Evolutionary conservation across 2,113 vertebrate genomes (phyloP), one percentile per base, ranked within the genome.

Genomic region (Opisthocomus hoazin): DNA sequence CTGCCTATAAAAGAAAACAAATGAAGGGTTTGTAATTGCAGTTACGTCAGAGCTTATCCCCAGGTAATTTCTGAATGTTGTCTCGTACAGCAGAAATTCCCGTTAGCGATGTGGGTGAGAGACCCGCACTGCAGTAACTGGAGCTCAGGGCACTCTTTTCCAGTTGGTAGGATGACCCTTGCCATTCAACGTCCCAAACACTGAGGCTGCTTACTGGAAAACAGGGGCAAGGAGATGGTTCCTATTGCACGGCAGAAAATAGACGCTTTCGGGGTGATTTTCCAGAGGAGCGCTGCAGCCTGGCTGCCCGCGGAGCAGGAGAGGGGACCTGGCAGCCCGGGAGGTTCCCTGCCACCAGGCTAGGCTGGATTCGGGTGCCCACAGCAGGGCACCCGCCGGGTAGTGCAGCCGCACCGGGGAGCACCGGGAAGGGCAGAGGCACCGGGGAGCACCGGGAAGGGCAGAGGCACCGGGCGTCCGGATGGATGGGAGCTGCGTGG

Each of bases 401-500:
- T 43, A 26, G 64, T 11, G 8, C 2, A 23, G 36, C 69, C 32
- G 32, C 9, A 6, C 3, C 7, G 36, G 66, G n/a, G 73, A 75
- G 11, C 10, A 7, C 8, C 64, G 5, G 34, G 1, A 14, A 15
- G 20, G 19, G 36, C 37, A 48, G 48, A 10, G 13, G 21, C n/a
- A 10, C 45, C 10, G 30, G 24, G 54, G 73, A 75, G 11, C 10
- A 7, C 8, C 64, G 5, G 34, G 1, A 14, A 15, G 20, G 19
- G 36, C 37, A 48, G 48, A 10, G 13, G 21, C n/a, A 10, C 45
- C 10, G 30, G 24, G 54, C 12, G 13, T 5, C 21, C 32, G 29
- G 5, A 14, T 0, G 11, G 34, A 20, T 9, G 37, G 1, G 1
- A 8, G 6, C 3, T 5, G n/a, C 2, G 1, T 4, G 39, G 26